Percentiles rank a stretch among this genome's conserved stretches.
These are phyloP conservation scores for Brachionus rubens DNA, from an alignment of 1,140 invertebrate genomes.

Conservation along the genomic window DNA sequence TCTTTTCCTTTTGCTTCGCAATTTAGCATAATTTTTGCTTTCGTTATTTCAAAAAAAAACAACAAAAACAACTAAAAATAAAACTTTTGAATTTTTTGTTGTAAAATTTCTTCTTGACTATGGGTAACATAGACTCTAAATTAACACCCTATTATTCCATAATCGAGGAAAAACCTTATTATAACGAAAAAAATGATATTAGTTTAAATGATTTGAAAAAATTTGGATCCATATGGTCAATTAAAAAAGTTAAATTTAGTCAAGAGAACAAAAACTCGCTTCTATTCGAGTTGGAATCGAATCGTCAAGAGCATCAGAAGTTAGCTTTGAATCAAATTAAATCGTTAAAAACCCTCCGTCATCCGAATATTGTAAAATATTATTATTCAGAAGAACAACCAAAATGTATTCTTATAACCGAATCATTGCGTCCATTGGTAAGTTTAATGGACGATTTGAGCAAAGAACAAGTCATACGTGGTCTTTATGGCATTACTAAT, in stretches of 20 bases:
- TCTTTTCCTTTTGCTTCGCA: neutral
- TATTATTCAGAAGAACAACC: slow-evolving; percentile 20
- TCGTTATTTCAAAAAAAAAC: neutral
- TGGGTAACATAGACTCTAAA: slow-evolving; percentile 44
- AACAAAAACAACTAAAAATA: neutral
- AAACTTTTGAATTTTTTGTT: too few species aligned
- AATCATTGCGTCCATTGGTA: neutral
- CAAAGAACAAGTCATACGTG: slow-evolving; percentile 7
- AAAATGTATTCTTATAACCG: slow-evolving; percentile 22
- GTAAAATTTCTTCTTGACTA: slow-evolving; percentile 2
- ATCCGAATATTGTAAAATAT: slow-evolving; percentile 40
- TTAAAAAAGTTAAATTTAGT: neutral
- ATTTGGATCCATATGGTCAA: neutral
- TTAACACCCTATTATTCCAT: slow-evolving; percentile 19
- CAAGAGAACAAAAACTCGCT: slow-evolving; percentile 30
- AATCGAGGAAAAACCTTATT: slow-evolving; percentile 1
- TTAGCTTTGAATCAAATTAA: slow-evolving; percentile 26
- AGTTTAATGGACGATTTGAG: neutral
- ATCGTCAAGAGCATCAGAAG: neutral
- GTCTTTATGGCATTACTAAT: slow-evolving; percentile 38
- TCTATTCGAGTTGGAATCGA: slow-evolving; percentile 1
- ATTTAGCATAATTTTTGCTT: too few species aligned
- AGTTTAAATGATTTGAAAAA: slow-evolving; percentile 4
- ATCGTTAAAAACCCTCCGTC: slow-evolving; percentile 1
- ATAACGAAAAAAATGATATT: neutral